Base-by-base conservation (phyloP, 2,888 invertebrate species). In the Perdita meconis region DNA sequence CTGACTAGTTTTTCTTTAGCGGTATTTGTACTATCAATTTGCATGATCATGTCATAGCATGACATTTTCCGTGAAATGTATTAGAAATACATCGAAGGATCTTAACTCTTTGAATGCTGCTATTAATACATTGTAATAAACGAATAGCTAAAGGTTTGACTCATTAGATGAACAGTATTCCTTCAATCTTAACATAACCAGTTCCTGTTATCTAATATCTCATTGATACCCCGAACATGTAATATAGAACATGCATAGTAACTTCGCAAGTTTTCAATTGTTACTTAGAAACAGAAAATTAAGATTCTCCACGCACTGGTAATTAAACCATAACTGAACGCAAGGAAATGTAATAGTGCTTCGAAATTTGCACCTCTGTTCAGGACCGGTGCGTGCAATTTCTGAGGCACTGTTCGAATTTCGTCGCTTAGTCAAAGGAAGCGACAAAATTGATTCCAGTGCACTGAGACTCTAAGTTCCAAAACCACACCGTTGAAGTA, bases 31-130 rank as follows among this genome's bases (percentile, higher is more conserved):
- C 72, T 77, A 80, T 78, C 74, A 74, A 84, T 42, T n/a, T 83
- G 82, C 84, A 85, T 82, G 84, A 81, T 80, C 57, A 81, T 78
- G 80, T 83, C 72, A 78, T 73, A 82, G 84, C 76, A 79, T 86
- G 77, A 85, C 69, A 74, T 80, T 77, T 78, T 79, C 69, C 82
- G 82, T 56, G 68, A 57, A 67, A 78, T 69, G 76, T 59, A 47
- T 59, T 84, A 80, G 61, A 74, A 30, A 55, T 68, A 69, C 51
- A 51, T 64, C 64, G 34, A 69, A 24, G 22, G 57, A 44, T 30
- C 53, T 75, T 67, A 78, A 78, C 83, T 47, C 47, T 83, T 78
- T 67, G 64, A 78, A 67, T 76, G 83, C 63, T 30, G 75, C 61
- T 83, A 60, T 47, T 81, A 71, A 76, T 63, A 71, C 44, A 65